A percentile compares a stretch with the other conserved stretches of the same genome.
Conservation (phyloP, 2,113 vertebrate genomes). For the Actenoides lindsayi region DNA sequence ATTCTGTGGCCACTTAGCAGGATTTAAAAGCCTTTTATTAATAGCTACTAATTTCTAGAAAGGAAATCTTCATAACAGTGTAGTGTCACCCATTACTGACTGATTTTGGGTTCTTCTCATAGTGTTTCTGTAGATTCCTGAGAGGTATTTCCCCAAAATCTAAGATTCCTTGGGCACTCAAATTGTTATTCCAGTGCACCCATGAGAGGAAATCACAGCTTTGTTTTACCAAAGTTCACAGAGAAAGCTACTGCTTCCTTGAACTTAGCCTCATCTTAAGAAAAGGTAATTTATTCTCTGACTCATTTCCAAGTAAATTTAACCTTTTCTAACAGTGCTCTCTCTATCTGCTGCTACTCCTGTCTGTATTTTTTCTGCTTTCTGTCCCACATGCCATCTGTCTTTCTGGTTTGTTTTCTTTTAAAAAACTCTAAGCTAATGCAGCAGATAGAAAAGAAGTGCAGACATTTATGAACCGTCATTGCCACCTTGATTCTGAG, state of each 20-base stretch:
- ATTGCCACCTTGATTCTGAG: background rate
- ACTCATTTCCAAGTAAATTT: background rate
- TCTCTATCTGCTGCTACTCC: background rate
- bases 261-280: background rate
- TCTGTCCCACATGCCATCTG: slow-evolving; percentile 24
- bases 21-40: background rate
- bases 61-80: background rate
- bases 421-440: background rate
- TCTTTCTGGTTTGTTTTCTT: slow-evolving; percentile 27
- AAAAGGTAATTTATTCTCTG: background rate
- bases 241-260: background rate
- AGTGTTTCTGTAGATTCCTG: background rate
- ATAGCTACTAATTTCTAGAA: background rate
- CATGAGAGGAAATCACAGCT: background rate
- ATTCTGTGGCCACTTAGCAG: background rate
- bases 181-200: background rate
- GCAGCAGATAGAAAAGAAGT: background rate
- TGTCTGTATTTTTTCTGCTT: background rate
- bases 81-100: background rate
- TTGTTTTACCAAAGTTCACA: background rate
- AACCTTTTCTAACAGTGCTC: background rate
- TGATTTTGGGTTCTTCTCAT: background rate
- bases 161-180: background rate
- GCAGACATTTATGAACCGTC: background rate
- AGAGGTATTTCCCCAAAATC: background rate